A percentile compares a stretch with the other conserved stretches of the same genome.
Evolutionary conservation across 2,888 invertebrate species (phyloP).

Genomic region (Neoscelio sp.): DNA sequence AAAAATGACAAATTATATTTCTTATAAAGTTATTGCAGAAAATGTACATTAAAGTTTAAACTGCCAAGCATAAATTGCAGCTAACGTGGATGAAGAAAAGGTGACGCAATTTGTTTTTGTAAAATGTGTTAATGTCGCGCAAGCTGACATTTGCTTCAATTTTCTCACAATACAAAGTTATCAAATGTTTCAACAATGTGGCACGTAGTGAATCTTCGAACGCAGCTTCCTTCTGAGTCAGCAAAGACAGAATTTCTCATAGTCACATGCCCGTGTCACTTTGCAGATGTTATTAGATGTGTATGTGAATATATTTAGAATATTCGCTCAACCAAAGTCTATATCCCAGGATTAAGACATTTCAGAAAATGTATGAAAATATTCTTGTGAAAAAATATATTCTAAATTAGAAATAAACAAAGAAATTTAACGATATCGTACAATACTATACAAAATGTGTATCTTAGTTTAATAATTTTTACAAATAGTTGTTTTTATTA

Average conservation of each 20-base stretch:
- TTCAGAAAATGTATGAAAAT: too few species aligned
- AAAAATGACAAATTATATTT: too few species aligned
- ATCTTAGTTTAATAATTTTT: too few species aligned
- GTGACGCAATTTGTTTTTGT: slow-evolving; percentile 37
- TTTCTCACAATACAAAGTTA: slow-evolving; percentile 48
- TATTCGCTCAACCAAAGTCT: slow-evolving; percentile 16
- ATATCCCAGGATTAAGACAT: too few species aligned
- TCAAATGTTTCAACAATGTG: slow-evolving; percentile 54
- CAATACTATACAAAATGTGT: too few species aligned
- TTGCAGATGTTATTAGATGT: slow-evolving; percentile 38
- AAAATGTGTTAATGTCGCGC: slow-evolving; percentile 48
- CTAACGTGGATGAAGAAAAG: slow-evolving; percentile 10
- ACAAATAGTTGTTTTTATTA: too few species aligned
- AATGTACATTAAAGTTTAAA: neutral
- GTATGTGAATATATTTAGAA: slow-evolving; percentile 25
- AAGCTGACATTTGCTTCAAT: slow-evolving; percentile 54
- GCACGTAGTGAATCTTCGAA: slow-evolving; percentile 42
- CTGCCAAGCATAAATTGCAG: neutral
- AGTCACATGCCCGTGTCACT: slow-evolving; percentile 43
- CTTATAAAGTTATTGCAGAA: neutral
- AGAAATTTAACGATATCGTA: too few species aligned
- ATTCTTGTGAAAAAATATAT: too few species aligned
- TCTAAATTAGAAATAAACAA: too few species aligned
- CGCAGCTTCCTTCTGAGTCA: slow-evolving; percentile 38
- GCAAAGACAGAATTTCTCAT: slow-evolving; percentile 47